Conservation (phyloP, 1,140 invertebrate species). For the Drosophila carrolli region DNA sequence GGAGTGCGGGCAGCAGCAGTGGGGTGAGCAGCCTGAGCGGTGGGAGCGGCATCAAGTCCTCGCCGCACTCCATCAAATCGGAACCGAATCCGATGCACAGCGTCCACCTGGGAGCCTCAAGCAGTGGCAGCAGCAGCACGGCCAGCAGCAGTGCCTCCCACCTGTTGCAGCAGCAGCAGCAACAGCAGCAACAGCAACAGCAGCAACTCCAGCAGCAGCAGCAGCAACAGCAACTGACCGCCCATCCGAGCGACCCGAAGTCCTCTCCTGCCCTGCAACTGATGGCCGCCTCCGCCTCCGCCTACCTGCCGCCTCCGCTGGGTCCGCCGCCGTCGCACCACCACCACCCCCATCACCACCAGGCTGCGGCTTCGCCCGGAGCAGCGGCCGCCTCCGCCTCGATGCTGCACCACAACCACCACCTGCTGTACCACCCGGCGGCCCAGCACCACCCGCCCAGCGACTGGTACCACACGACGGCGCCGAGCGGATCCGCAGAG, state of each 20-base stretch:
- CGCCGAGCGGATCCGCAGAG: slow-evolving; percentile 87
- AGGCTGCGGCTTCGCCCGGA: slow-evolving; percentile 60
- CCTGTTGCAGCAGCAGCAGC: slow-evolving; percentile 68
- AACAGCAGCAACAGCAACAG: slow-evolving; percentile 56
- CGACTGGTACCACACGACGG: slow-evolving; percentile 84
- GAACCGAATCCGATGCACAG: slow-evolving; percentile 79
- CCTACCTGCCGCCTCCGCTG: slow-evolving; percentile 78
- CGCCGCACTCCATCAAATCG: slow-evolving; percentile 81
- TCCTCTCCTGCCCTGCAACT: slow-evolving; percentile 73
- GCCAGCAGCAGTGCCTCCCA: slow-evolving; percentile 73
- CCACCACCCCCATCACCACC: slow-evolving; percentile 71
- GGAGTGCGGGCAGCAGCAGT: slow-evolving; percentile 75
- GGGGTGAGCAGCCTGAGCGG: slow-evolving; percentile 85
- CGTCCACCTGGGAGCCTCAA: slow-evolving; percentile 76
- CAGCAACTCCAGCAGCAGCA: slow-evolving; percentile 67
- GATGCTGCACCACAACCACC: slow-evolving; percentile 83
- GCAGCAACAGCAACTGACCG: slow-evolving; percentile 44
- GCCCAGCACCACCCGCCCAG: slow-evolving; percentile 81
- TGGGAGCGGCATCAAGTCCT: slow-evolving; percentile 80
- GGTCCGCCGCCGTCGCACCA: slow-evolving; percentile 79
- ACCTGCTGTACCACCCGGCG: slow-evolving; percentile 81
- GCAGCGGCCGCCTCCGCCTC: slow-evolving; percentile 65
- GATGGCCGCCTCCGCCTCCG: slow-evolving; percentile 70
- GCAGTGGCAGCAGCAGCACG: slow-evolving; percentile 84
- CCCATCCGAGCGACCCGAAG: slow-evolving; percentile 59